These are phyloP conservation scores for Uria lomvia DNA, from an alignment of 2,113 vertebrate species.

Conservation along the genomic window DNA sequence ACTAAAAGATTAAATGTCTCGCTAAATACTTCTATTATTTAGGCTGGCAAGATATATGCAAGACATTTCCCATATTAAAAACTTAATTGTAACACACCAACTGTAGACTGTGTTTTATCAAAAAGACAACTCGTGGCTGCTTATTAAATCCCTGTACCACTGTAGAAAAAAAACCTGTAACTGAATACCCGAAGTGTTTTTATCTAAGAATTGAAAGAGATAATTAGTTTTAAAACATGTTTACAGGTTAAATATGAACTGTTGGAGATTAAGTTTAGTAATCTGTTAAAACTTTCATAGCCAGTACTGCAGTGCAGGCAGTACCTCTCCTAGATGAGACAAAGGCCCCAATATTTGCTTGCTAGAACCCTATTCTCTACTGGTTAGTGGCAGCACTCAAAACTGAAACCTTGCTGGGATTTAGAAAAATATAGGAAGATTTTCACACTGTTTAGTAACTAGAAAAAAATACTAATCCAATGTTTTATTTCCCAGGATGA, in stretches of 20 bases:
- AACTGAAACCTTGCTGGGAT: background rate
- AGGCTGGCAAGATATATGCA: background rate
- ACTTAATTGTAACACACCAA: background rate
- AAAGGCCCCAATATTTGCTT: background rate
- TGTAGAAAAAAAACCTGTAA: background rate
- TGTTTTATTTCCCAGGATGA: background rate
- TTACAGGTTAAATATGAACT: background rate
- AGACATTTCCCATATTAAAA: background rate
- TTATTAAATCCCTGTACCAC: background rate
- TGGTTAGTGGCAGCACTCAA: background rate
- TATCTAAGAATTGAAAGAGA: background rate
- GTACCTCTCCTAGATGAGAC: background rate
- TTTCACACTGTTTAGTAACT: background rate
- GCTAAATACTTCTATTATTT: background rate
- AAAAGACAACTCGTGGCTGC: background rate
- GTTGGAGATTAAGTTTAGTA: background rate
- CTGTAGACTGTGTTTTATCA: background rate
- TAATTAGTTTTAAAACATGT: background rate
- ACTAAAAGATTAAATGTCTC: background rate
- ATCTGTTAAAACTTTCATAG: background rate
- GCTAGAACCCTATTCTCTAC: background rate
- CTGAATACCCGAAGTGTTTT: background rate
- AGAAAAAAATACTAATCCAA: background rate
- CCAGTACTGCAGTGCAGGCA: rapidly evolving
- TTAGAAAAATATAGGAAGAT: background rate